Base-by-base conservation (phyloP, 2,888 invertebrate genomes). In the Andrena chrysosceles region DNA sequence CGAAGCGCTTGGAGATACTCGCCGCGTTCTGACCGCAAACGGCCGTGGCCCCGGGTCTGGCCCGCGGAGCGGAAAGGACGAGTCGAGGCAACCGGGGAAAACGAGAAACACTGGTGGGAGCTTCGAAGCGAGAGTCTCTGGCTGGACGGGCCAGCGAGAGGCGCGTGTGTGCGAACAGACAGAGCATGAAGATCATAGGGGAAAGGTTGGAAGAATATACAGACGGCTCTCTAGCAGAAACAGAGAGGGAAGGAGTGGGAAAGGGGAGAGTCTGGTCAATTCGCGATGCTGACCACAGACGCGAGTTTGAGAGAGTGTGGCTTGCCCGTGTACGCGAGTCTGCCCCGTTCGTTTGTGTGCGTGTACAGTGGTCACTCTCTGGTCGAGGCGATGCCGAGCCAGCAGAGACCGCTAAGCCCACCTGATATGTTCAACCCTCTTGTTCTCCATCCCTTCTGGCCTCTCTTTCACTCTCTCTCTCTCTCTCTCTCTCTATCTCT, bases 361-460 rank as follows among this genome's bases (percentile, higher is more conserved):
- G 88, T 83, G 87, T 85, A 90, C 89, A 89, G 92, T 91, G 93
- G 92, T 92, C 91, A 92, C 92, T 92, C 92, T 91, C 90, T 90
- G 93, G 92, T 90, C 88, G 91, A 90, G 89, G 91, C 91, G 91
- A 91, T 92, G 91, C 91, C 89, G 91, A 91, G 91, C 88, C 89
- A 86, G 90, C 90, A 89, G 89, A 90, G 90, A 93, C 93, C 93
- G 90, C 93, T 93, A 93, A 93, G 91, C 92, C 91, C 93, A 92
- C 92, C 93, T 92, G 93, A 92, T 92, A 90, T 90, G 91, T 92
- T 92, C 83, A 90, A 88, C 85, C 89, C 91, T 89, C 87, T 85
- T 80, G 71, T 86, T 84, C 83, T 77, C 84, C 75, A 77, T 54
- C 79, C 78, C 85, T 79, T 81, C 77, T 54, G 13, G 23, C 56